phyloP scores from a whole-genome alignment of 2,797 vertebrate genomes.

The Oreochromis grahami region DNA sequence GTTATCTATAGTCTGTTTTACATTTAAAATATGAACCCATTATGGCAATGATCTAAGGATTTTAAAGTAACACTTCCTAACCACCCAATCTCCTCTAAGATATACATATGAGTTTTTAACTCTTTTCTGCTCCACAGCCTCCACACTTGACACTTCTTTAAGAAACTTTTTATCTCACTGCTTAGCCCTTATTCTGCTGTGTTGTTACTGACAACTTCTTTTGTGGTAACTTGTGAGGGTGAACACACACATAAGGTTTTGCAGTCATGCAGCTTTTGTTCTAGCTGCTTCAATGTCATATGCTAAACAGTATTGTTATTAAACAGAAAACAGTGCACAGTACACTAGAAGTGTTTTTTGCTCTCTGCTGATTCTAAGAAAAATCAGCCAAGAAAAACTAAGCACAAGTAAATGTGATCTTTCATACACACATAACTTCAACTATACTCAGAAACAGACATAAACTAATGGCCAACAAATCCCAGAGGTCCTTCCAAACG shows the following conservation, averaged over 20 bases:
- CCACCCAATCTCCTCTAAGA: neutral
- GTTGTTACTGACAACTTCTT: constrained; percentile 59
- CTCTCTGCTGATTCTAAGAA: constrained; percentile 1
- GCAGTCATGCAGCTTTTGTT: constrained; percentile 23
- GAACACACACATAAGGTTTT: constrained; percentile 22
- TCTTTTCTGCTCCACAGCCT: neutral
- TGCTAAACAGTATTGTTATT: neutral
- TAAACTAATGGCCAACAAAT: neutral
- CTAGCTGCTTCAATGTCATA: constrained; percentile 33
- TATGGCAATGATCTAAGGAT: neutral
- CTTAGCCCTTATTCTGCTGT: constrained; percentile 29
- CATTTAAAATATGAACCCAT: neutral
- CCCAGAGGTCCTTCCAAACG: neutral
- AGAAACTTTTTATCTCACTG: neutral
- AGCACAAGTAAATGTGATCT: neutral
- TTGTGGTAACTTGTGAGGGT: neutral
- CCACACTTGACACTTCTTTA: neutral
- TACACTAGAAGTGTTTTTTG: neutral
- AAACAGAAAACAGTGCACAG: neutral
- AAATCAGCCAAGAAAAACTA: neutral
- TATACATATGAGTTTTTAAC: neutral
- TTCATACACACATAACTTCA: neutral
- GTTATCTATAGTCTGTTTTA: neutral
- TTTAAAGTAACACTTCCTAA: neutral
- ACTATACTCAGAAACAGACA: neutral